Percentiles rank a stretch among this genome's conserved stretches.
Evolutionary conservation across 2,797 vertebrate species (phyloP).

Genomic region (Steatocranus sp.): DNA sequence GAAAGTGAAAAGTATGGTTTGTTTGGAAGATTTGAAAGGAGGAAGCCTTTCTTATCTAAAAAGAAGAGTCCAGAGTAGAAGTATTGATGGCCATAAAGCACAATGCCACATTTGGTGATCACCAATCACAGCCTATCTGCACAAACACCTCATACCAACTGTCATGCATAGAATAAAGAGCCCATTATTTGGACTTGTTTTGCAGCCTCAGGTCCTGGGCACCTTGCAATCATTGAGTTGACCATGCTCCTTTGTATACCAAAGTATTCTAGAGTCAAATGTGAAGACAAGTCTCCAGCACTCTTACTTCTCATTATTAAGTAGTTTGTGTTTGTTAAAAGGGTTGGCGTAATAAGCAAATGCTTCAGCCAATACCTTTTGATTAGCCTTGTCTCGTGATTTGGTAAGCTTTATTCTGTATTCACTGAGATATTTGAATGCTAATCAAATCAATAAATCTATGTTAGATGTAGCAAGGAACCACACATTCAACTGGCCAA

Average conservation of each 20-base stretch:
- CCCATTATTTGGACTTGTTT: background rate
- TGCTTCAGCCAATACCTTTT: too few relatives aligned
- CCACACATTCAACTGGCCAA: background rate
- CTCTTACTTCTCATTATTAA: background rate
- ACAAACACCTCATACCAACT: rapidly evolving
- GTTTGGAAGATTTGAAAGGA: background rate
- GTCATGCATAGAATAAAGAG: background rate
- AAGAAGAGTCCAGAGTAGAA: background rate
- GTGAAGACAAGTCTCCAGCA: background rate
- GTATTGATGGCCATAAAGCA: background rate
- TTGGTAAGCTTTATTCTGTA: too few relatives aligned
- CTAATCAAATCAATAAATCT: too few relatives aligned
- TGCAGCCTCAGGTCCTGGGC: background rate
- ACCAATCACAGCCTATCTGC: background rate
- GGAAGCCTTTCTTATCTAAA: background rate
- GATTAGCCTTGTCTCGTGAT: too few relatives aligned
- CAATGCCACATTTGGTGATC: background rate
- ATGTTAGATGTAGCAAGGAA: background rate
- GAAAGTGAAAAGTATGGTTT: background rate
- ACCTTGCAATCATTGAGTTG: background rate
- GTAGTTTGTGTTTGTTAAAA: background rate
- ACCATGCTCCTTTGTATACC: background rate
- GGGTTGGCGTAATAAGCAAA: too few relatives aligned
- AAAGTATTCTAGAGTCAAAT: background rate
- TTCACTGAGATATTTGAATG: too few relatives aligned